Base-by-base conservation (phyloP, 2,888 invertebrate genomes). In the Lagria hirta region DNA sequence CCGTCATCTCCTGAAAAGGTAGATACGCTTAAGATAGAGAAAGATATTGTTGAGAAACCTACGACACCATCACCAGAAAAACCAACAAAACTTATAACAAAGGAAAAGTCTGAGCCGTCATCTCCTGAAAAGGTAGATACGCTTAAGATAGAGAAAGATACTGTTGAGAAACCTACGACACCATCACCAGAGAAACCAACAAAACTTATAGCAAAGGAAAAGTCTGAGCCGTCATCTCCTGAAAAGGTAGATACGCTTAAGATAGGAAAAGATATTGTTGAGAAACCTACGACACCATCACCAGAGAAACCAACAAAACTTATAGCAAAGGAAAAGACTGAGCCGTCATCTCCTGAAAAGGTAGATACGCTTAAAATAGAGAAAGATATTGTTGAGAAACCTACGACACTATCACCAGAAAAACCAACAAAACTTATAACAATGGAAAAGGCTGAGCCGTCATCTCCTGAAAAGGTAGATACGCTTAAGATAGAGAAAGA, bases 21-120 rank as follows among this genome's bases (percentile, higher is more conserved):
- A 28, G 6, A 14, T 12, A 3, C 21, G 5, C 7, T 3, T 12
- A 32, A 32, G 14, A 14, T 21, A 1, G 32, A 32, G 2, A 21
- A 21, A 18, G 13, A 12, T 10, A 12, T 14, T 10, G 21, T 14
- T 24, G 26, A 26, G 20, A 48, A 42, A 28, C 23, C 15, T 8
- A 28, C 28, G 27, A 26, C 38, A 20, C 36, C 51, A 7, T 15
- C 37, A n/a, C 13, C 27, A 2, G 43, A 16, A 6, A 30, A 48
- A 35, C 28, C 35, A 13, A 30, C 35, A 3, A 10, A 27, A 13
- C 21, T 17, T n/a, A 29, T n/a, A n/a, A n/a, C n/a, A n/a, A n/a
- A n/a, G n/a, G n/a, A n/a, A n/a, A n/a, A n/a, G n/a, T n/a, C n/a
- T n/a, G n/a, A n/a, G n/a, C n/a, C n/a, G n/a, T n/a, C n/a, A n/a